These are phyloP conservation scores for Meiosimyza decipiens DNA, from an alignment of 2,888 invertebrate species.

Conservation along the genomic window DNA sequence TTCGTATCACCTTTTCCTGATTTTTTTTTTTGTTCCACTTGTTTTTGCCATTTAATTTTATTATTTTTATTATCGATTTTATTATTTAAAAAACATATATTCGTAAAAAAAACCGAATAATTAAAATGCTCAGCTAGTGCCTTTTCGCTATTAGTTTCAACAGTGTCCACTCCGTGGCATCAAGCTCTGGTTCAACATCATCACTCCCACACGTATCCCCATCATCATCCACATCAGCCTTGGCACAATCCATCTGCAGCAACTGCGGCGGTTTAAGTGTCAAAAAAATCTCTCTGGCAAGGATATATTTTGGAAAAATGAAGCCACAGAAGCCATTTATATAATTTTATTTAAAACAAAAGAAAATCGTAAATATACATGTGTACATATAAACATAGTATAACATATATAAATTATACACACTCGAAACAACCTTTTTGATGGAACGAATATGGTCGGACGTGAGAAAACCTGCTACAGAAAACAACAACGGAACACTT, in stretches of 20 bases:
- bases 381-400: too few relatives aligned
- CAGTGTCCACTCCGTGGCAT: conserved; percentile 67
- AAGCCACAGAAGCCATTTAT: too few relatives aligned
- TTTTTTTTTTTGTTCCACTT: too few relatives aligned
- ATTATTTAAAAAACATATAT: neutral
- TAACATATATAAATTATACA: too few relatives aligned
- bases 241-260: conserved; percentile 67
- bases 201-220: conserved; percentile 63
- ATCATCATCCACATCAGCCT: conserved; percentile 63
- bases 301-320: neutral
- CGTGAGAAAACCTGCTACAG: neutral
- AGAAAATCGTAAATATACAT: too few relatives aligned
- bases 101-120: conserved; percentile 38
- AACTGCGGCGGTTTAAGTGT: conserved; percentile 63
- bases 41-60: neutral
- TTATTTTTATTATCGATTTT: neutral
- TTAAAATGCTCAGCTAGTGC: conserved; percentile 63
- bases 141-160: conserved; percentile 67
- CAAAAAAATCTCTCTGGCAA: neutral
- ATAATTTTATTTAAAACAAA: too few relatives aligned
- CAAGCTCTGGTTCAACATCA: conserved; percentile 66
- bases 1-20: too few relatives aligned
- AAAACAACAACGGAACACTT: neutral
- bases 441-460: neutral
- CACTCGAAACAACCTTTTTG: neutral